These are phyloP conservation scores for Microcaecilia unicolor DNA, from an alignment of 2,797 vertebrate genomes.

Conservation along the genomic window DNA sequence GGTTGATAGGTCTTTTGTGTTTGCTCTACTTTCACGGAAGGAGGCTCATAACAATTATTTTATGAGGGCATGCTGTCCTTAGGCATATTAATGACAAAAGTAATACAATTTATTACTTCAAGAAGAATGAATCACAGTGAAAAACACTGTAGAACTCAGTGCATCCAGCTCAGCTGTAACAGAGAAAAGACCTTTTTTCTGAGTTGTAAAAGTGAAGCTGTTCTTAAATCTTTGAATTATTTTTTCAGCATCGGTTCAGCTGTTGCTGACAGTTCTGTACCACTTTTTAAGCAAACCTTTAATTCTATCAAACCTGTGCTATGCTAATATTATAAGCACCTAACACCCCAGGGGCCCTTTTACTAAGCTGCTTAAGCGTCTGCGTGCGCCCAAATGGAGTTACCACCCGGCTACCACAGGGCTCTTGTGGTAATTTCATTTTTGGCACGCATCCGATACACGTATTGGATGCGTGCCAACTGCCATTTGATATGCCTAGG, in stretches of 20 bases:
- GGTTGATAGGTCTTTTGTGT: not conserved
- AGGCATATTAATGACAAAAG: accelerated
- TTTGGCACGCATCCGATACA: no score
- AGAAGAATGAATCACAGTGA: not conserved
- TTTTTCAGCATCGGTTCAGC: not conserved
- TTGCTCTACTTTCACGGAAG: not conserved
- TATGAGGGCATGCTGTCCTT: not conserved
- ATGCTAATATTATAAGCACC: no score
- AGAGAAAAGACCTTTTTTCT: not conserved
- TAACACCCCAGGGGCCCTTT: no score
- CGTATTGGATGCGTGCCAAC: no score
- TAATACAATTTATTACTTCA: not conserved
- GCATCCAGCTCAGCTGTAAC: not conserved
- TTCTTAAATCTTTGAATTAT: not conserved
- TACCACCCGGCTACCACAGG: no score
- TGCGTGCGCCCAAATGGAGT: no score
- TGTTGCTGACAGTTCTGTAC: no score
- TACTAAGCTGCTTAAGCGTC: no score
- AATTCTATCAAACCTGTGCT: no score
- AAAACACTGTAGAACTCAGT: not conserved
- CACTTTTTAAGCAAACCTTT: no score
- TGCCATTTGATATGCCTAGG: no score
- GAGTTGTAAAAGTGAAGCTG: not conserved
- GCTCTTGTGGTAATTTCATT: no score
- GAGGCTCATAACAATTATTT: not conserved